Base-by-base conservation (phyloP, 2,888 invertebrate species). In the Drosophila nigricruria region DNA sequence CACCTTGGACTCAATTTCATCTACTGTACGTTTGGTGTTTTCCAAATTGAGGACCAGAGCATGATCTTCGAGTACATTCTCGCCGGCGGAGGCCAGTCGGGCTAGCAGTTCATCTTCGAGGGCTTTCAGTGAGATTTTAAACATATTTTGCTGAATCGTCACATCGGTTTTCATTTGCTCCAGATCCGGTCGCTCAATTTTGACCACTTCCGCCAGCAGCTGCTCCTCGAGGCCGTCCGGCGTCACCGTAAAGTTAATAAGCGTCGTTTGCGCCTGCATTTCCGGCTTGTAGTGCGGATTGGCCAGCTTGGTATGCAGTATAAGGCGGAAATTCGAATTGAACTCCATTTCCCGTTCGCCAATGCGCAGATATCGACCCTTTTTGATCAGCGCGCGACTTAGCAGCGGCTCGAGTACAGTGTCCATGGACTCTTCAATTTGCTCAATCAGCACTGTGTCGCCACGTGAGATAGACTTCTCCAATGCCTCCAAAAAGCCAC, bases 281-380 rank as follows among this genome's bases (percentile, higher is more conserved):
- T 99, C 98, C 0, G 98, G 98, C 91, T 98, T 98, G 92, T 98
- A 98, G 93, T 98, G 98, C 1, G 98, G 98, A 93, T 98, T 98
- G 2, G 97, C 97, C 70, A 98, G 93, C 93, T 98, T 99, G 0
- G 98, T 98, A 92, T 98, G 98, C 0, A 99, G 92, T 74, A 98
- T 95, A 3, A 99, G 94, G 12, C 96, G 95, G 93, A 99, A 99
- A 43, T 94, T 94, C 0, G 95, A 94, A 93, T 97, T 95, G 92
- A 96, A 98, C 91, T 98, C 98, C 43, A 98, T 95, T 93, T 99
- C 98, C 91, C 97, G 96, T 91, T 98, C 98, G 8, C 98, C 98
- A 65, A 99, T 96, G 94, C 94, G 95, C 20, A 96, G 94, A 43
- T 94, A 95, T 94, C 94, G 95, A 50, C 98, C 98, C 92, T 97